Percentiles rank a stretch among this genome's conserved stretches.
Evolutionary conservation across 2,888 invertebrate genomes (phyloP).

Genomic region (Idaea dimidiata): DNA sequence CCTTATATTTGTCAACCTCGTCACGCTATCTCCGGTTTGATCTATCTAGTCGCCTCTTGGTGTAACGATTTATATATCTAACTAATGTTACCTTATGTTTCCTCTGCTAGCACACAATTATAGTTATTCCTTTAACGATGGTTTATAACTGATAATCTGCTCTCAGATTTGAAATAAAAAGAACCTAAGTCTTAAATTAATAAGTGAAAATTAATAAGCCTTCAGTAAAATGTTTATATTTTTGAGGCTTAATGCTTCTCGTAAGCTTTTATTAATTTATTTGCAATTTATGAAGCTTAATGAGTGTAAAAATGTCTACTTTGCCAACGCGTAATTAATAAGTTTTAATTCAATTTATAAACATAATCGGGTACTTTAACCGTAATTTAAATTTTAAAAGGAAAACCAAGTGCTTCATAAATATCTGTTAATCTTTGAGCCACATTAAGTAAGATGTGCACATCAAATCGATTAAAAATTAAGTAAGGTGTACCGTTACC

Average conservation of each 20-base stretch:
- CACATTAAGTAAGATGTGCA: neutral
- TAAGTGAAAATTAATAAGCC: too few species aligned
- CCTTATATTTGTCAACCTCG: too few species aligned
- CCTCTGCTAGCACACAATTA: too few species aligned
- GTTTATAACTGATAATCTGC: too few species aligned
- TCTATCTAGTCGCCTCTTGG: too few species aligned
- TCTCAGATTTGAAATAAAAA: too few species aligned
- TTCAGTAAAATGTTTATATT: too few species aligned
- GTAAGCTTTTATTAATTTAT: neutral
- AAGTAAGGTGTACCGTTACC: neutral
- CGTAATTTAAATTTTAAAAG: neutral
- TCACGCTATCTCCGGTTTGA: too few species aligned
- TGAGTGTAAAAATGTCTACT: conserved; percentile 1
- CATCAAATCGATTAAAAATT: neutral
- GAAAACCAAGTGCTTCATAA: neutral
- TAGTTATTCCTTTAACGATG: too few species aligned
- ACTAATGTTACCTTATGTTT: too few species aligned
- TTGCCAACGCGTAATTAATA: neutral
- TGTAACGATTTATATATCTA: too few species aligned
- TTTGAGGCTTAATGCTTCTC: neutral
- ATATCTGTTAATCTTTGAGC: neutral
- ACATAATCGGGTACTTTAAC: neutral
- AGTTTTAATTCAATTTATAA: neutral
- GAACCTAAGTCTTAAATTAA: too few species aligned
- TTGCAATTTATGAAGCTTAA: neutral